These are phyloP conservation scores for Rhamnusium bicolor DNA, from an alignment of 2,888 invertebrate genomes.

Conservation along the genomic window DNA sequence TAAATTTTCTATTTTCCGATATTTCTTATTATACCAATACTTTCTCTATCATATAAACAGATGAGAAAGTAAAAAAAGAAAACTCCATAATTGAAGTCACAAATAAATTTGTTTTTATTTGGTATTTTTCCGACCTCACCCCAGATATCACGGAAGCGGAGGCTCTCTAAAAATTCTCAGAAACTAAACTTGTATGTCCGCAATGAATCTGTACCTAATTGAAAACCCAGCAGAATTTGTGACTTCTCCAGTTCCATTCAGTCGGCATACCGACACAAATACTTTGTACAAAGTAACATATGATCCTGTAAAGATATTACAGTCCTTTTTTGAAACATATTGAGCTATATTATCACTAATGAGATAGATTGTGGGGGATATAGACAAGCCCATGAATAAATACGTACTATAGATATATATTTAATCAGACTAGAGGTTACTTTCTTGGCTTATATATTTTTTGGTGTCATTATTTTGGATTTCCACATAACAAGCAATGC, in stretches of 20 bases:
- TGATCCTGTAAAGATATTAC: background rate
- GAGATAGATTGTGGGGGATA: slow-evolving; percentile 22
- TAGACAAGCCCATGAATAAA: background rate
- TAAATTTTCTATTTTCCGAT: too few relatives aligned
- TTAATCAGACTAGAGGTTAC: background rate
- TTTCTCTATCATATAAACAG: too few relatives aligned
- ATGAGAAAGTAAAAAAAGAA: too few relatives aligned
- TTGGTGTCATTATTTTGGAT: background rate
- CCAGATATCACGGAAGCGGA: too few relatives aligned
- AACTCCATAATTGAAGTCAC: too few relatives aligned
- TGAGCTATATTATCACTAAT: slow-evolving; percentile 2
- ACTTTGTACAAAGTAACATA: background rate
- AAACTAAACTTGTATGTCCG: too few relatives aligned
- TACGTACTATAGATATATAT: too few relatives aligned
- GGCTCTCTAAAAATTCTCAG: too few relatives aligned
- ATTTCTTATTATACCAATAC: too few relatives aligned
- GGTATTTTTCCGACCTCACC: too few relatives aligned
- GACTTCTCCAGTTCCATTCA: background rate
- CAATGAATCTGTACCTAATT: too few relatives aligned
- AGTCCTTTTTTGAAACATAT: slow-evolving; percentile 8
- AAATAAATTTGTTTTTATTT: too few relatives aligned
- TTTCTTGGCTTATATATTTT: background rate
- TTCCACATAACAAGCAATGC: background rate
- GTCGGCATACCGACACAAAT: background rate
- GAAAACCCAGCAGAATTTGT: background rate